These are phyloP conservation scores for Phaenicophaeus curvirostris DNA, from an alignment of 2,797 vertebrate species.

Conservation along the genomic window DNA sequence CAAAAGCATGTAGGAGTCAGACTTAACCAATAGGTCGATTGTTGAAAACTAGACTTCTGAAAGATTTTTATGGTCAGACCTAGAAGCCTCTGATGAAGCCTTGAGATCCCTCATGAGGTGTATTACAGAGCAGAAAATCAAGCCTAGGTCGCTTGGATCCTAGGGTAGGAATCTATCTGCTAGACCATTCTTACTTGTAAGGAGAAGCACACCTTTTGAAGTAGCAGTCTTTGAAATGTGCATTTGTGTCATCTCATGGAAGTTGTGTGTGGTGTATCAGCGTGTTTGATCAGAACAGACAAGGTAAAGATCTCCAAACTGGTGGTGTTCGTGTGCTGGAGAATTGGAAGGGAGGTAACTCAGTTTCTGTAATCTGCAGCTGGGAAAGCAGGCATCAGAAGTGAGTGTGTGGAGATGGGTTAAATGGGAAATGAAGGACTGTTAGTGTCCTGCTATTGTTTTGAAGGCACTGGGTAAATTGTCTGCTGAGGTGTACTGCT, in stretches of 20 bases:
- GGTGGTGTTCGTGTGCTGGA: background rate
- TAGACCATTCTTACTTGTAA: rapidly evolving
- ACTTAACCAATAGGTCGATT: rapidly evolving
- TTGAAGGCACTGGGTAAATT: background rate
- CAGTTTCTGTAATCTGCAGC: background rate
- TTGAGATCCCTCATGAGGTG: background rate
- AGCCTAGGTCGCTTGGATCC: background rate
- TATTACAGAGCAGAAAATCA: background rate
- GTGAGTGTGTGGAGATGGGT: background rate
- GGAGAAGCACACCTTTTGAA: background rate
- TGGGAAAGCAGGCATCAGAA: background rate
- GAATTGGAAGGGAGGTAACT: background rate
- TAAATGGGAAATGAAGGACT: background rate
- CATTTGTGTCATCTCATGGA: rapidly evolving
- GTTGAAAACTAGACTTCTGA: background rate
- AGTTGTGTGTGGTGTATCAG: rapidly evolving
- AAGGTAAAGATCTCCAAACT: background rate
- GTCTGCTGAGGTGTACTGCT: background rate
- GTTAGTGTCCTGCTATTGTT: background rate
- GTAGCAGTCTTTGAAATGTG: background rate
- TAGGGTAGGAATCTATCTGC: background rate
- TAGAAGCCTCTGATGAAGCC: background rate
- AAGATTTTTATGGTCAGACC: background rate
- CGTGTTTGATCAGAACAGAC: rapidly evolving
- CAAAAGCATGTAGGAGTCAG: background rate